Percentiles rank a stretch among this genome's conserved stretches.
These are phyloP conservation scores for Colius striatus DNA, from an alignment of 2,113 vertebrate species.

Conservation along the genomic window DNA sequence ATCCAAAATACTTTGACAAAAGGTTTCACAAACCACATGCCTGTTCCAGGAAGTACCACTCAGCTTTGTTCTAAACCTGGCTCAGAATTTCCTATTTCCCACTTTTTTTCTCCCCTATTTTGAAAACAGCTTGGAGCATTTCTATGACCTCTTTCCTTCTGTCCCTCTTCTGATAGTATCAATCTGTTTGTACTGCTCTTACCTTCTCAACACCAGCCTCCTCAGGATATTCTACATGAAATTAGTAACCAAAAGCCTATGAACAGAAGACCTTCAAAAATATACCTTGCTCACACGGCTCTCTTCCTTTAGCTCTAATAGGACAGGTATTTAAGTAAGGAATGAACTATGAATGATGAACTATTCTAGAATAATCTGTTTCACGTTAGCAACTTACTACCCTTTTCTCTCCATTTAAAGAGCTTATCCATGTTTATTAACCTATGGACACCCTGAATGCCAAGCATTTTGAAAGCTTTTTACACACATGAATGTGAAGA, in stretches of 20 bases:
- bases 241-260: neutral
- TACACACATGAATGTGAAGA: neutral
- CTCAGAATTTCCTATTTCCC: neutral
- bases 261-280: neutral
- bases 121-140: neutral
- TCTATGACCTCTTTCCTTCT: neutral
- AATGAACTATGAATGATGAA: neutral
- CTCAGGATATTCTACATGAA: neutral
- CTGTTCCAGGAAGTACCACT: neutral
- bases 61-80: neutral
- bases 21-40: neutral
- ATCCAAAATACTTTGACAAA: neutral
- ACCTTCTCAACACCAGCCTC: neutral
- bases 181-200: neutral
- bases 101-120: neutral
- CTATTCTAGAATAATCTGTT: neutral
- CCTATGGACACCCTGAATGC: neutral
- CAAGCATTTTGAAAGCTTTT: neutral
- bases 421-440: neutral
- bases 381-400: neutral
- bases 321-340: neutral
- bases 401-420: neutral
- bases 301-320: neutral
- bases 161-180: neutral
- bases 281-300: neutral